phyloP scores from a whole-genome alignment of 2,113 vertebrate species.

The Cochlearius cochlearius region DNA sequence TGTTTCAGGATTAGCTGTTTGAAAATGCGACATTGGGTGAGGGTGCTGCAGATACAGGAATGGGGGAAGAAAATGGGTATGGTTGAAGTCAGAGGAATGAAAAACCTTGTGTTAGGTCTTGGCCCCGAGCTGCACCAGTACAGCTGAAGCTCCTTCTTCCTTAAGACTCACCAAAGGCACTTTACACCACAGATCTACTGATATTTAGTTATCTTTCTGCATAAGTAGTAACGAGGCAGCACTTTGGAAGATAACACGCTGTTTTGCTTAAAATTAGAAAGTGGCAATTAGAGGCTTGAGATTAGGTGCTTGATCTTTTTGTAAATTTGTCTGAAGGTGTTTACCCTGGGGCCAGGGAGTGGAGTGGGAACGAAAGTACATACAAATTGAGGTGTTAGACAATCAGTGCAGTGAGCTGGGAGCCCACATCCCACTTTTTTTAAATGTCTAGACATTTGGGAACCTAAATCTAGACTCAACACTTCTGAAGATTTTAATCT shows the following conservation, averaged over 20 bases:
- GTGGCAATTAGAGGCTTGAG: background rate
- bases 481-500: background rate
- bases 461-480: background rate
- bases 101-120: background rate
- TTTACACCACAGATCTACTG: background rate
- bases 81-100: background rate
- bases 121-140: background rate
- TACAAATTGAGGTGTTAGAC: background rate
- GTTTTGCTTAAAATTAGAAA: background rate
- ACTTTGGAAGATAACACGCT: background rate
- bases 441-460: background rate
- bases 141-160: background rate
- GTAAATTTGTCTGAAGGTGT: background rate
- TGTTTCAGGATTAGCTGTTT: background rate
- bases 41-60: background rate
- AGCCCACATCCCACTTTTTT: background rate
- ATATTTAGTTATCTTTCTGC: background rate
- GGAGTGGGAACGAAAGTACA: background rate
- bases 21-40: background rate
- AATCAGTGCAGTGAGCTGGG: background rate
- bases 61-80: background rate
- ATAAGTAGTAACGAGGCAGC: background rate
- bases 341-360: rapidly evolving
- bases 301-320: background rate
- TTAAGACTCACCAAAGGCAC: background rate